Conservation (phyloP, 2,797 vertebrate species). For the Apodemus agrarius region DNA sequence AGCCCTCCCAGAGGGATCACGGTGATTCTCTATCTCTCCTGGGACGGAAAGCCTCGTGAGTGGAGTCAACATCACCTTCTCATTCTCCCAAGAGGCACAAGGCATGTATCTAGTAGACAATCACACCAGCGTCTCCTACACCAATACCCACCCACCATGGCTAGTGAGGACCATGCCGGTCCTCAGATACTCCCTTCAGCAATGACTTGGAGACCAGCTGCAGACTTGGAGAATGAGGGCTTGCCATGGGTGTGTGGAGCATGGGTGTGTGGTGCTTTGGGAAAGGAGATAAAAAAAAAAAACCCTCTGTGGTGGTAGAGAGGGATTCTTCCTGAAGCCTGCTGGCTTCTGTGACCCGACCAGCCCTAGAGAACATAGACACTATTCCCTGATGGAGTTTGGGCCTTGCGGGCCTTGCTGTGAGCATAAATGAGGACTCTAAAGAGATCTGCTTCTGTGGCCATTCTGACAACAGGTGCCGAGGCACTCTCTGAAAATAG, state of each 20-base stretch:
- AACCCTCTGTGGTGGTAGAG: no score
- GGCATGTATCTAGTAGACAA: background rate
- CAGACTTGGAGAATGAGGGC: background rate
- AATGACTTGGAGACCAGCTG: background rate
- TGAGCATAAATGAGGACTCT: background rate
- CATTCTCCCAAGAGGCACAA: background rate
- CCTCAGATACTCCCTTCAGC: background rate
- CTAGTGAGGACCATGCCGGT: background rate
- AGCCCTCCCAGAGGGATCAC: fast-evolving
- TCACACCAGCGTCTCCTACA: background rate
- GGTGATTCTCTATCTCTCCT: fast-evolving
- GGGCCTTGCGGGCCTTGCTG: background rate
- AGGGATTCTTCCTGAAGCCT: background rate
- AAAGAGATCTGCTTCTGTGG: constrained; percentile 59
- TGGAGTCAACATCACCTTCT: background rate
- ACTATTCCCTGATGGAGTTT: fast-evolving
- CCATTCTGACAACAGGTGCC: constrained; percentile 79
- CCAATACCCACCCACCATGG: background rate
- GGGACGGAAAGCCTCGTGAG: background rate
- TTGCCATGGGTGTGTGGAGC: background rate
- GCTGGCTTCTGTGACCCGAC: background rate
- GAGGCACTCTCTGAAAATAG: constrained; percentile 78
- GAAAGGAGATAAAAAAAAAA: background rate
- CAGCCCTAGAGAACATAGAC: background rate
- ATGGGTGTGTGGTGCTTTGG: background rate